Evolutionary conservation across 2,797 vertebrate species (phyloP).

Genomic region (Anguilla obscura): DNA sequence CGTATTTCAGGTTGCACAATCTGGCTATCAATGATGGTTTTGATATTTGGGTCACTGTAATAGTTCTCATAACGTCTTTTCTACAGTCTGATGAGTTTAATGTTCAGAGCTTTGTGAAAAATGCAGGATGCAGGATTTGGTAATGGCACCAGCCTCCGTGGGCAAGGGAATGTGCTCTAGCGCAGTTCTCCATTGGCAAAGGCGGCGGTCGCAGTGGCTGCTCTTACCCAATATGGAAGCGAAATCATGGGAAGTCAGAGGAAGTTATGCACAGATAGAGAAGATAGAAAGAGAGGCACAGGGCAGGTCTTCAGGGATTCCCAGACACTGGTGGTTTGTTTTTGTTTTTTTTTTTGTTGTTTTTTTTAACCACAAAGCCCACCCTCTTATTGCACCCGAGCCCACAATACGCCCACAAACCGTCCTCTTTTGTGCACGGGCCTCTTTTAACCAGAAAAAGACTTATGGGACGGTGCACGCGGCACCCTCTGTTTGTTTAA

Average conservation of each 20-base stretch:
- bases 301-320: constrained; percentile 53
- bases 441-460: constrained; percentile 44
- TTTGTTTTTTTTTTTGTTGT: too few species aligned
- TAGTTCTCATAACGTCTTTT: constrained; percentile 39
- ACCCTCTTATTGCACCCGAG: constrained; percentile 59
- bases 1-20: constrained; percentile 40
- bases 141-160: not conserved
- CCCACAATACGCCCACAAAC: constrained; percentile 43
- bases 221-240: not conserved
- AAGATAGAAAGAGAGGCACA: constrained; percentile 18
- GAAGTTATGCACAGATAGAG: constrained; percentile 7
- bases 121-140: not conserved
- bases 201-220: constrained; percentile 1
- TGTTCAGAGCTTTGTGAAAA: constrained; percentile 21
- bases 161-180: not conserved
- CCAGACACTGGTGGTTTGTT: constrained; percentile 36
- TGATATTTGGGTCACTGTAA: constrained; percentile 37
- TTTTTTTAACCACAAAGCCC: constrained; percentile 30
- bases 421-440: constrained; percentile 23
- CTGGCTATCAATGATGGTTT: constrained; percentile 31
- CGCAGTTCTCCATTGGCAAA: constrained; percentile 6
- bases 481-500: constrained; percentile 63
- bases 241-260: not conserved
- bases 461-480: constrained; percentile 42
- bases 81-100: constrained; percentile 43